Percentiles rank a stretch among this genome's conserved stretches.
Evolutionary conservation across 2,797 vertebrate species (phyloP).

Genomic region (Gallinago stenura): DNA sequence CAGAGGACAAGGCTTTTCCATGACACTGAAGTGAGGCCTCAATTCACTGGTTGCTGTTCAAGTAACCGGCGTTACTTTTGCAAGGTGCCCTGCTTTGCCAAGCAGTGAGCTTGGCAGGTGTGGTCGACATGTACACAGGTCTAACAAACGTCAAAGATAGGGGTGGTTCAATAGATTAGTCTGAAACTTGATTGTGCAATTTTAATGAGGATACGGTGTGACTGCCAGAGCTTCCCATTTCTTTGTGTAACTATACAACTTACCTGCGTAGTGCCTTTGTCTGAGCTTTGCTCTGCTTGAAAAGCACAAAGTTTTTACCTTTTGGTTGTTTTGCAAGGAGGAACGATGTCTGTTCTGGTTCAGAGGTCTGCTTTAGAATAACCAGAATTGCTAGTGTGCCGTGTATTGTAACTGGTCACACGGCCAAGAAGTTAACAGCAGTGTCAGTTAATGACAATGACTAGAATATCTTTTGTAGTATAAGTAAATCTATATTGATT

Average conservation of each 20-base stretch:
- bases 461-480: background rate
- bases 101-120: background rate
- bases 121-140: too few relatives aligned
- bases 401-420: background rate
- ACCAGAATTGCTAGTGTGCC: background rate
- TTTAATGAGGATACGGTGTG: background rate
- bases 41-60: background rate
- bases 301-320: background rate
- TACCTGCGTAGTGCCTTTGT: background rate
- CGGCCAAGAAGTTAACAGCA: background rate
- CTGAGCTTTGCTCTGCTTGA: background rate
- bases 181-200: background rate
- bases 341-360: background rate
- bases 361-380: background rate
- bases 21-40: background rate
- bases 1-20: background rate
- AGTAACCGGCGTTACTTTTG: fast-evolving
- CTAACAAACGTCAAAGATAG: background rate
- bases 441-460: background rate
- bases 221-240: background rate
- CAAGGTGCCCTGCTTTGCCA: background rate
- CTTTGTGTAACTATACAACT: background rate
- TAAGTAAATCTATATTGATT: background rate
- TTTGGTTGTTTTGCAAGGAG: background rate
- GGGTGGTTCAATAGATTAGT: background rate